Conservation (phyloP, 30 jellyfish, hydroid and myxozoan species). For the Rhopilema esculentum region DNA sequence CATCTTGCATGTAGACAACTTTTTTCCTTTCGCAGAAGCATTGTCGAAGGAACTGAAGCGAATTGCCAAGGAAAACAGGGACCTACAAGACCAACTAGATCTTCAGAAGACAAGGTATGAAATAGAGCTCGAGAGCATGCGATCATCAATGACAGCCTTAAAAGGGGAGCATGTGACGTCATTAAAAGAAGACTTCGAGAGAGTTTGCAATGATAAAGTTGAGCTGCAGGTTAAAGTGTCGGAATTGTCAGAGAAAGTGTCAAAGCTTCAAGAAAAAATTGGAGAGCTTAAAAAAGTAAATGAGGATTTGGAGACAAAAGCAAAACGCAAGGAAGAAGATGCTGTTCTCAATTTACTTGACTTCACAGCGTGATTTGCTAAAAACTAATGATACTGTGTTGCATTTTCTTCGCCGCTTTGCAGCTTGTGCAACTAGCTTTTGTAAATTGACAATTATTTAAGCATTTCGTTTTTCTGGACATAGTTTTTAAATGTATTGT, state of each 20-base stretch:
- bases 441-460: too few relatives aligned
- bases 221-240: conserved; percentile 65
- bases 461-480: too few relatives aligned
- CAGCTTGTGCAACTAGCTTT: too few relatives aligned
- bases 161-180: conserved; percentile 86
- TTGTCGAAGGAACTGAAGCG: conserved; percentile 57
- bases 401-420: too few relatives aligned
- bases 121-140: conserved; percentile 68
- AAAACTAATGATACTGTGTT: not conserved
- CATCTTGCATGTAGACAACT: too few relatives aligned
- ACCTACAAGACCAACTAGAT: conserved; percentile 67
- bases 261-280: conserved; percentile 41
- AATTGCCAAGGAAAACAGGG: conserved; percentile 48
- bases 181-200: conserved; percentile 70
- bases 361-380: conserved; percentile 23
- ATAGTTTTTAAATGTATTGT: too few relatives aligned
- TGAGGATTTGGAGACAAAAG: conserved; percentile 26
- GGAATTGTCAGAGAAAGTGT: conserved; percentile 39
- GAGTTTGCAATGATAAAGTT: conserved; percentile 67
- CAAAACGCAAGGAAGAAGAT: conserved; percentile 33
- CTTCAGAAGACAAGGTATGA: conserved; percentile 78
- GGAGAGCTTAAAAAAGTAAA: conserved; percentile 35
- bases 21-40: conserved; percentile 8
- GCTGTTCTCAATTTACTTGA: conserved; percentile 16
- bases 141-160: conserved; percentile 46